Evolutionary conservation across 2,888 invertebrate genomes (phyloP).

Genomic region (Sussaba pulchella): DNA sequence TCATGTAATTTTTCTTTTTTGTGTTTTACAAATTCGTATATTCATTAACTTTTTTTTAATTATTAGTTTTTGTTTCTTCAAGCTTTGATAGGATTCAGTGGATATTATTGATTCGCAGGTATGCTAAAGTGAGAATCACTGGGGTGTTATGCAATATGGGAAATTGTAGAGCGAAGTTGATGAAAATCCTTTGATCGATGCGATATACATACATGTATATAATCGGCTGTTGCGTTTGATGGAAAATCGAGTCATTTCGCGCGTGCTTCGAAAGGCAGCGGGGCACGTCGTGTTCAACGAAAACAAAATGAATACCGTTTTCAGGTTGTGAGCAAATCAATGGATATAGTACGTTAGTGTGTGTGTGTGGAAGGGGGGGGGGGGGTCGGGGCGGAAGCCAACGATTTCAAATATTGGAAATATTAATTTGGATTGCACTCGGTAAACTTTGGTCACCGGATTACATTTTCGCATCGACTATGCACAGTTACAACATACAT

Average conservation of each 20-base stretch:
- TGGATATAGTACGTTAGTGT: constrained; percentile 62
- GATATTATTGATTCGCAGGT: not conserved
- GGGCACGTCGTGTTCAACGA: constrained; percentile 21
- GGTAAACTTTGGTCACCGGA: not conserved
- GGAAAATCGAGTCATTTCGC: not conserved
- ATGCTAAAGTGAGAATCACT: not conserved
- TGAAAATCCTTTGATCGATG: constrained; percentile 14
- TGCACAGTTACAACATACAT: too few relatives aligned
- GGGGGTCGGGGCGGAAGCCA: too few relatives aligned
- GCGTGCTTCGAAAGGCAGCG: not conserved
- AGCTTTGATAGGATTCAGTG: not conserved
- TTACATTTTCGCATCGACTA: constrained; percentile 4
- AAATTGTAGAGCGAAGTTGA: not conserved
- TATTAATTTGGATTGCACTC: constrained; percentile 64
- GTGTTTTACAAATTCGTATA: too few relatives aligned
- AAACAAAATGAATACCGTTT: constrained; percentile 56
- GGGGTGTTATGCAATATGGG: not conserved
- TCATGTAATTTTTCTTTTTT: too few relatives aligned
- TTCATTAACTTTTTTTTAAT: too few relatives aligned
- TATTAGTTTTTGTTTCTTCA: not conserved
- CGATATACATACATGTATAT: not conserved
- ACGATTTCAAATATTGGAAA: constrained; percentile 69
- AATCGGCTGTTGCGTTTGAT: not conserved
- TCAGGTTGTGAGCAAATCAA: constrained; percentile 46
- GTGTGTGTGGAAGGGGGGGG: constrained; percentile 66